Conservation (phyloP, 1,140 invertebrate genomes). For the Orchestia grillus region DNA sequence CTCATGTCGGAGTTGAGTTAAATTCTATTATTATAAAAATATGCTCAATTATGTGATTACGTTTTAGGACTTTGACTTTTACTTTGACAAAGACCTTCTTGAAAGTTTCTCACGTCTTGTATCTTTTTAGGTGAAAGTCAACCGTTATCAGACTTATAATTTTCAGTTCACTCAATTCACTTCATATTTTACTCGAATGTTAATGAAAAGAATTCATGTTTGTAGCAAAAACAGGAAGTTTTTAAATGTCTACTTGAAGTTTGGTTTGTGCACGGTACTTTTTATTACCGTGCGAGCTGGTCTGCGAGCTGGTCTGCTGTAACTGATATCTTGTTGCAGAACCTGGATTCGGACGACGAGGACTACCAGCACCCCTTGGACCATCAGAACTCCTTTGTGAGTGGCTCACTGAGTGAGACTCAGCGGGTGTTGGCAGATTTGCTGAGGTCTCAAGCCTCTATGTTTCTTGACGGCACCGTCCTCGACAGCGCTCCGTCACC, state of each 20-base stretch:
- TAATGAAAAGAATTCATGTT: neutral
- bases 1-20: no score
- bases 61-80: no score
- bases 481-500: neutral
- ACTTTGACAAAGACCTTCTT: no score
- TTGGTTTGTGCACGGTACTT: neutral
- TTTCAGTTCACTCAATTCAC: no score
- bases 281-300: neutral
- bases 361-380: neutral
- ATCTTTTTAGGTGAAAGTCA: no score
- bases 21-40: no score
- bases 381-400: neutral
- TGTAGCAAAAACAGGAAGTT: neutral
- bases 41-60: no score
- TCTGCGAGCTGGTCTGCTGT: neutral
- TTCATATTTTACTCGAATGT: no score
- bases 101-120: no score
- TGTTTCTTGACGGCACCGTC: neutral
- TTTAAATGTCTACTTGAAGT: neutral
- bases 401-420: neutral
- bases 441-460: neutral
- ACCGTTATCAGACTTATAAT: no score
- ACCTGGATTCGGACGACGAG: conserved; percentile 19
- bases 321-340: conserved; percentile 2
- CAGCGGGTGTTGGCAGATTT: conserved; percentile 18